Evolutionary conservation across 2,113 vertebrate species (phyloP).

Genomic region (Empidonax traillii): DNA sequence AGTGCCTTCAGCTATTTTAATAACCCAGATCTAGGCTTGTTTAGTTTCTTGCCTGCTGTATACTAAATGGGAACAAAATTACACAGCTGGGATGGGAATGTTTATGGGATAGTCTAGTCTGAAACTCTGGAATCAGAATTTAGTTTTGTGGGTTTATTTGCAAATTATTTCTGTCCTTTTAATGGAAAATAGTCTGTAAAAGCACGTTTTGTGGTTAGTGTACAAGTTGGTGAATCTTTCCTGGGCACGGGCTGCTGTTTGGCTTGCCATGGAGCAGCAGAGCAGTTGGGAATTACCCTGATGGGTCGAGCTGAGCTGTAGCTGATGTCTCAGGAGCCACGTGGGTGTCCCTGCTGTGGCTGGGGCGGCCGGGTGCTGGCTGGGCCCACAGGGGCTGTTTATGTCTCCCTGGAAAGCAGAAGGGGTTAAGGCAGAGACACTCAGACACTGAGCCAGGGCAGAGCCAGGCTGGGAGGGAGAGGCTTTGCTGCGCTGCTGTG

Average conservation of each 20-base stretch:
- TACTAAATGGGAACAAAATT: neutral
- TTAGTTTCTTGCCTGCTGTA: neutral
- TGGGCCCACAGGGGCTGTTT: neutral
- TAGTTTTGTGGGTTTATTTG: neutral
- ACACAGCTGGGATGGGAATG: neutral
- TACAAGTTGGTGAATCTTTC: neutral
- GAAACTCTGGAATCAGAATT: neutral
- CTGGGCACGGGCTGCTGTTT: neutral
- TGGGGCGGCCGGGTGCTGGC: neutral
- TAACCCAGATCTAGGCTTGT: neutral
- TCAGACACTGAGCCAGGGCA: neutral
- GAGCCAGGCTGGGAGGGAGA: neutral
- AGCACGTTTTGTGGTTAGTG: neutral
- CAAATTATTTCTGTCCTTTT: neutral
- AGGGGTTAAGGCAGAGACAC: neutral
- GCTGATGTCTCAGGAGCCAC: neutral
- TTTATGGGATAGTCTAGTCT: neutral
- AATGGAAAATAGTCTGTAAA: neutral
- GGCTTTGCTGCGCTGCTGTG: neutral
- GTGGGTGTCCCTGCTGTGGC: too few relatives aligned
- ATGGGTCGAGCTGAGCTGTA: neutral
- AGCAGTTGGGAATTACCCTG: neutral
- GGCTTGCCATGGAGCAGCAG: neutral
- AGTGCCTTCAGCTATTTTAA: neutral
- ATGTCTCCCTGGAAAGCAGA: rapidly evolving